Evolutionary conservation across 2,888 invertebrate genomes (phyloP).

Genomic region (Crematogaster levior): DNA sequence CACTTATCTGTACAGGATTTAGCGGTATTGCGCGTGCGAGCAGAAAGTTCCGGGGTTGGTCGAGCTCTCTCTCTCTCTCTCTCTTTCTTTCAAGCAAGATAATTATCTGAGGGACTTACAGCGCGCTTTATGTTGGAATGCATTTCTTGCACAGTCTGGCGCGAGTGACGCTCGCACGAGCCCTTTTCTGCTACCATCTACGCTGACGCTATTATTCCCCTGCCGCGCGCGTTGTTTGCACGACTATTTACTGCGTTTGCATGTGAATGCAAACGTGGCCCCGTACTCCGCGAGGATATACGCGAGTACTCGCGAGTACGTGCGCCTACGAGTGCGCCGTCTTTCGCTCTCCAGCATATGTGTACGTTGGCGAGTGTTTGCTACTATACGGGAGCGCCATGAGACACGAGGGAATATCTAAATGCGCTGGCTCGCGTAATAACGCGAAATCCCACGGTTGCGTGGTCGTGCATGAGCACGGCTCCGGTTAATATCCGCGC

Average conservation of each 20-base stretch:
- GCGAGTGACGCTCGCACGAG: constrained; percentile 71
- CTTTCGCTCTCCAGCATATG: neutral
- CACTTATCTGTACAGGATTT: constrained; percentile 74
- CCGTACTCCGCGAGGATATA: constrained; percentile 30
- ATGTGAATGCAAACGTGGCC: constrained; percentile 72
- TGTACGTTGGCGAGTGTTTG: neutral
- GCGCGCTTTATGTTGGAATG: constrained; percentile 81
- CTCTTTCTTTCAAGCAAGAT: constrained; percentile 69
- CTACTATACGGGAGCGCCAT: constrained; percentile 28
- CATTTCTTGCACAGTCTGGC: constrained; percentile 77
- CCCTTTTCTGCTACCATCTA: constrained; percentile 71
- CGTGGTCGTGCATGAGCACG: constrained; percentile 43
- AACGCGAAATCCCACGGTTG: constrained; percentile 69
- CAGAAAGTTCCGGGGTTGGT: constrained; percentile 61
- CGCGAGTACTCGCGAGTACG: constrained; percentile 24
- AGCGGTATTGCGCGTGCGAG: constrained; percentile 64
- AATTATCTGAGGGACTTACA: constrained; percentile 80
- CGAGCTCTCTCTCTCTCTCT: neutral
- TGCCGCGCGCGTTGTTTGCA: constrained; percentile 70
- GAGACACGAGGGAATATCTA: constrained; percentile 62
- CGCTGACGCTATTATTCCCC: constrained; percentile 79
- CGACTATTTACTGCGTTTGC: constrained; percentile 81
- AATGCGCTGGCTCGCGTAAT: constrained; percentile 64
- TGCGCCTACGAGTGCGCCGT: neutral
- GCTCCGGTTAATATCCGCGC: constrained; percentile 36